Evolutionary conservation across 2,888 invertebrate genomes (phyloP), one percentile per base, ranked within the genome.

Genomic region (Cancer borealis): DNA sequence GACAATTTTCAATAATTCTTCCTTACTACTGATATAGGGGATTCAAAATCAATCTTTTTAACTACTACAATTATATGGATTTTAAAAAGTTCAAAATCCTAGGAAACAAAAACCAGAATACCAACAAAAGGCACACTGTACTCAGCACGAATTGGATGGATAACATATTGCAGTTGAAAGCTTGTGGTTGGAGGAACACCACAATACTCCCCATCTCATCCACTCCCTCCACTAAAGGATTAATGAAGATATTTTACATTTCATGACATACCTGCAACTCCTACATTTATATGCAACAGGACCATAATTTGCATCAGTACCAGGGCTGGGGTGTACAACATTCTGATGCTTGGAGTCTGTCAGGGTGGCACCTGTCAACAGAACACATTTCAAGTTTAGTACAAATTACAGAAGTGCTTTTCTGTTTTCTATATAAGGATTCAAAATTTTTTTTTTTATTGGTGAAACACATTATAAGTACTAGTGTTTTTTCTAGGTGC

Each of bases 271-370:
- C 93, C 93, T 93, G 88, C 93, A 93, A 39, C 12, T 91, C 84
- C 91, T 93, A 46, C 93, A 93, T 66, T 87, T 93, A 39, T 91
- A 91, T n/a, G 91, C 91, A 10, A 93, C 93, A 87, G 73, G 91
- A 88, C 66, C 88, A 87, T 10, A 39, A 54, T 60, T 66, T 87
- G 93, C 49, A 12, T 46, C 21, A 87, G 49, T 46, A 8, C 66
- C 87, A 21, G 93, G 93, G 91, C 91, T 90, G 26, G 91, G 93
- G 46, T 91, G 91, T 21, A 91, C 14, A 17, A 93, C 49, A 91
- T 45, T 49, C 45, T 91, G 91, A 30, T 39, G 79, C 73, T 49
- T 91, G 8, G 89, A 49, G 10, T 45, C 39, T 6, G 26, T 21
- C 54, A 39, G 45, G 30, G 47, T 54, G 3, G 5, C 91, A 91